Conservation (phyloP, 2,888 invertebrate species). For the Eupithecia dodoneata region DNA sequence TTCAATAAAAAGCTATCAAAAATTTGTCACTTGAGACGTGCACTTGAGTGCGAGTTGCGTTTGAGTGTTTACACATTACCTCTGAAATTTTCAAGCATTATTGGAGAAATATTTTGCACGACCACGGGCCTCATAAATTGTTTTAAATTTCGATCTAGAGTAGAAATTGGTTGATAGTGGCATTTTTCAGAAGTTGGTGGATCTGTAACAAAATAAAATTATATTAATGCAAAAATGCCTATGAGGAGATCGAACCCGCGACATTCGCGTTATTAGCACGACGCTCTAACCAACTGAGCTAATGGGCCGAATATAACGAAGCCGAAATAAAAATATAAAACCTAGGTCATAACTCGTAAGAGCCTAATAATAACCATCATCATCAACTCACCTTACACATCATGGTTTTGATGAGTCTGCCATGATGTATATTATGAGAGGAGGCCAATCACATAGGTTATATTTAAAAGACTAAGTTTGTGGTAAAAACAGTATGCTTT, state of each 20-base stretch:
- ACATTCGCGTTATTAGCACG: constrained; percentile 91
- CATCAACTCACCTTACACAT: too few relatives aligned
- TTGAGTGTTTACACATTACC: too few relatives aligned
- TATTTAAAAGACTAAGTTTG: neutral
- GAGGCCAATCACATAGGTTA: neutral
- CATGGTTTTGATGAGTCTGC: too few relatives aligned
- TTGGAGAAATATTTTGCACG: constrained; percentile 78
- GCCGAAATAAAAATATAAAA: constrained; percentile 14
- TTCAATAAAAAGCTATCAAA: too few relatives aligned
- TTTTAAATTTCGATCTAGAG: constrained; percentile 76
- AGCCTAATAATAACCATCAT: too few relatives aligned
- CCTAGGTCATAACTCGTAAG: too few relatives aligned
- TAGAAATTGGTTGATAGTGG: constrained; percentile 81
- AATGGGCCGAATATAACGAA: constrained; percentile 80
- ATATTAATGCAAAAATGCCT: constrained; percentile 67
- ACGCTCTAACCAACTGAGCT: constrained; percentile 91
- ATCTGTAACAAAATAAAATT: constrained; percentile 65
- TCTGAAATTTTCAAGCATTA: constrained; percentile 85
- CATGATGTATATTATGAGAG: too few relatives aligned
- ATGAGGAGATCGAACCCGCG: constrained; percentile 91
- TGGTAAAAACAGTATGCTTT: neutral
- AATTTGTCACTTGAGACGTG: too few relatives aligned
- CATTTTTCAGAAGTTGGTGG: constrained; percentile 77
- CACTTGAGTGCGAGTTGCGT: too few relatives aligned
- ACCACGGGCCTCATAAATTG: constrained; percentile 81